phyloP scores from a whole-genome alignment of 2,113 vertebrate genomes.

The Tyto alba region DNA sequence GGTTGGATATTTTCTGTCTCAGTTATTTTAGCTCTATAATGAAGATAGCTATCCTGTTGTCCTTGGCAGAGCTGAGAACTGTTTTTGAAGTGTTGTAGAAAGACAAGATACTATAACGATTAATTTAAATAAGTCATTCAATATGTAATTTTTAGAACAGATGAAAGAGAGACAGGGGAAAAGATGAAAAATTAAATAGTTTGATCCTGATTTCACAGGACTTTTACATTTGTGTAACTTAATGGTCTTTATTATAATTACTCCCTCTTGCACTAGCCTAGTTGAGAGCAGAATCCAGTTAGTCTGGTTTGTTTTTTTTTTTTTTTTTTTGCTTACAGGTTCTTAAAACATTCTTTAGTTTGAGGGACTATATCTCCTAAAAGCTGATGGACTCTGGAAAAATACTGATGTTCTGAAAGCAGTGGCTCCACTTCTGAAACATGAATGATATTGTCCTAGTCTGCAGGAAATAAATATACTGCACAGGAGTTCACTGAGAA shows the following conservation, averaged over 20 bases:
- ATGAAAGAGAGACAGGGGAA: background rate
- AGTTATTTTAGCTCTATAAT: background rate
- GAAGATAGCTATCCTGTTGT: background rate
- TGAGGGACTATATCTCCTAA: background rate
- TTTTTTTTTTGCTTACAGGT: background rate
- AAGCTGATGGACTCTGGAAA: background rate
- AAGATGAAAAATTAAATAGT: background rate
- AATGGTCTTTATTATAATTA: background rate
- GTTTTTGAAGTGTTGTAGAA: background rate
- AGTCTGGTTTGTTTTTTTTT: background rate
- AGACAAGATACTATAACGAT: background rate
- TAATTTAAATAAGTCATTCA: background rate
- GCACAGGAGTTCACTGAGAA: background rate
- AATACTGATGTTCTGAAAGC: slow-evolving; percentile 10
- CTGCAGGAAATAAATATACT: background rate
- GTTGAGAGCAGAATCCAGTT: background rate
- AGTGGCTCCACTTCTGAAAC: background rate
- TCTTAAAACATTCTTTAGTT: background rate
- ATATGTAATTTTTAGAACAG: background rate
- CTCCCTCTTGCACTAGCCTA: background rate
- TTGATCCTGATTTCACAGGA: background rate
- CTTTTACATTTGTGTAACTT: background rate
- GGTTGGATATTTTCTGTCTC: background rate
- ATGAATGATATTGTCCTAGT: background rate
- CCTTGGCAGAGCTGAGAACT: background rate